A percentile compares a stretch with the other conserved stretches of the same genome.
phyloP scores from a whole-genome alignment of 2,888 invertebrate genomes.

The Dryocosmus kuriphilus region DNA sequence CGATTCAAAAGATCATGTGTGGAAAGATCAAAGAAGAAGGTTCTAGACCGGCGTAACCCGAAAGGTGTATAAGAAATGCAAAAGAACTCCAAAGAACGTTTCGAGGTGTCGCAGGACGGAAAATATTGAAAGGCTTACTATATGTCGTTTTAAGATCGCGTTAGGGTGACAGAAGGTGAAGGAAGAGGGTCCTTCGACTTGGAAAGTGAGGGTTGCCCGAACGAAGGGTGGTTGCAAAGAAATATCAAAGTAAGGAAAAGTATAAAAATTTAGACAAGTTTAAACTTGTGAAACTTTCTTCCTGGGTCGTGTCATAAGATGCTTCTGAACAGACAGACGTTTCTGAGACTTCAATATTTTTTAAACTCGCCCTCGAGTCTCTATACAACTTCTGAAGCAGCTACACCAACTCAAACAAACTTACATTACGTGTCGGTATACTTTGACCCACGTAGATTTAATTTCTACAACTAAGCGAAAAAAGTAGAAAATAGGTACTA shows the following conservation, averaged over 20 bases:
- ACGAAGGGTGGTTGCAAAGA: constrained; percentile 22
- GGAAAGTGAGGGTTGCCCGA: constrained; percentile 30
- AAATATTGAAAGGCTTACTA: constrained; percentile 63
- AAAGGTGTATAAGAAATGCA: constrained; percentile 51
- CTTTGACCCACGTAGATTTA: neutral
- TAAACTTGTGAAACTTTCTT: constrained; percentile 41
- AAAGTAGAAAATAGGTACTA: too few relatives aligned
- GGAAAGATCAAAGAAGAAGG: constrained; percentile 60
- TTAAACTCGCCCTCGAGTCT: constrained; percentile 13
- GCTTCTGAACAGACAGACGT: constrained; percentile 44
- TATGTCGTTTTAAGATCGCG: constrained; percentile 57
- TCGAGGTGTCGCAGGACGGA: constrained; percentile 46
- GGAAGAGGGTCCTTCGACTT: constrained; percentile 41
- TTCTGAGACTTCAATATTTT: constrained; percentile 40
- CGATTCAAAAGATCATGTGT: constrained; percentile 21
- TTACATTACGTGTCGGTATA: neutral
- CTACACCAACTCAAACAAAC: neutral
- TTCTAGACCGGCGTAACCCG: constrained; percentile 8
- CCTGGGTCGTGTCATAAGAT: constrained; percentile 43
- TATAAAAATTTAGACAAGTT: constrained; percentile 43
- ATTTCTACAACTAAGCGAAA: neutral
- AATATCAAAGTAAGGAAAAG: constrained; percentile 41
- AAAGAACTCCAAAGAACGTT: constrained; percentile 42
- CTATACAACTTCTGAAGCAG: neutral
- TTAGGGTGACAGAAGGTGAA: constrained; percentile 52